phyloP scores from a whole-genome alignment of 2,113 vertebrate genomes.

The Cettia cetti region DNA sequence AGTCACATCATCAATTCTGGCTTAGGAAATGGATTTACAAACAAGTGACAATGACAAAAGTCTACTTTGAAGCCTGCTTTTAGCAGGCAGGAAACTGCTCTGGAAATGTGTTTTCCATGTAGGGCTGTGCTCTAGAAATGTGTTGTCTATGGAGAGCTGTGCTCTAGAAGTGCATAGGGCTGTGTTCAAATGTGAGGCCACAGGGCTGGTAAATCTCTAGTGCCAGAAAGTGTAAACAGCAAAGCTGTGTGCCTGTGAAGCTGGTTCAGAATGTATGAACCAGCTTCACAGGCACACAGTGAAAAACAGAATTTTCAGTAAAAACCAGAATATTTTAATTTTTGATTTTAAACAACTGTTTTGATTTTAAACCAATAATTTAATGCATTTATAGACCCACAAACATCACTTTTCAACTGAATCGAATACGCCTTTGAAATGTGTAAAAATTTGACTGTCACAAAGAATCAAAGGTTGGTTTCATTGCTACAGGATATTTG shows the following conservation, averaged over 20 bases:
- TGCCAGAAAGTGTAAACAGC: background rate
- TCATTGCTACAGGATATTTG: background rate
- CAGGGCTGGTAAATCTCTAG: background rate
- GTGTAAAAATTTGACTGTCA: background rate
- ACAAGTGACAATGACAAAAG: background rate
- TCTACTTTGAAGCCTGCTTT: background rate
- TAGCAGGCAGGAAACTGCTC: background rate
- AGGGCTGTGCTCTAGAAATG: background rate
- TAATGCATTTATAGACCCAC: background rate
- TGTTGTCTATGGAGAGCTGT: background rate
- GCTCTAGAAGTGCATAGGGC: background rate
- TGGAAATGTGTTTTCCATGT: rapidly evolving
- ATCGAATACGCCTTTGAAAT: background rate
- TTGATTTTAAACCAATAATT: background rate
- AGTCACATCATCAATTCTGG: background rate
- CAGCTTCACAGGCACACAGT: no score
- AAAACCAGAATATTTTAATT: background rate
- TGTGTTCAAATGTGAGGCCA: background rate
- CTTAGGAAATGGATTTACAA: background rate
- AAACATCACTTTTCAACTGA: background rate
- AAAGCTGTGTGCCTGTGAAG: background rate
- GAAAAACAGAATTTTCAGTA: no score
- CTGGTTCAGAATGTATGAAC: no score
- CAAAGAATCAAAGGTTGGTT: background rate
- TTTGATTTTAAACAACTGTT: background rate